Percentiles rank a stretch among this genome's conserved stretches.
phyloP scores from a whole-genome alignment of 1,140 invertebrate species.

The Helicoverpa armigera region DNA sequence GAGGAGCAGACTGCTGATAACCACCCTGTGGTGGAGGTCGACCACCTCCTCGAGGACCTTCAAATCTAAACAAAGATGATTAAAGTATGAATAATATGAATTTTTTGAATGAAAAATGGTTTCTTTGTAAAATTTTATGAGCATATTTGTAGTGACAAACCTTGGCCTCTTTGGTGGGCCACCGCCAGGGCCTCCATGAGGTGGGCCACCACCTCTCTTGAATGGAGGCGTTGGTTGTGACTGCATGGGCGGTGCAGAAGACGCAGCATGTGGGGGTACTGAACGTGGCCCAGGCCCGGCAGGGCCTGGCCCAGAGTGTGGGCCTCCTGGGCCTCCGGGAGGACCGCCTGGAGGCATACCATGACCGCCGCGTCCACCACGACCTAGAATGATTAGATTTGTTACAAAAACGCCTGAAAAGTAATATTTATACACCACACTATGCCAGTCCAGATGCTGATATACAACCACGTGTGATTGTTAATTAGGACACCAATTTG shows the following conservation, averaged over 20 bases:
- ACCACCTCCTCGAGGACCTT: constrained; percentile 72
- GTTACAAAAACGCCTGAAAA: not conserved
- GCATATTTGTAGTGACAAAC: not conserved
- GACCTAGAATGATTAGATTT: constrained; percentile 53
- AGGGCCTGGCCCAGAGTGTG: constrained; percentile 50
- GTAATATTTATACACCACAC: no score
- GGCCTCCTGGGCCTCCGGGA: constrained; percentile 50
- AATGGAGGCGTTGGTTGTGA: constrained; percentile 59
- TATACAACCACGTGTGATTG: no score
- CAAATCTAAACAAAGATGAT: constrained; percentile 63
- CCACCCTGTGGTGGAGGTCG: constrained; percentile 60
- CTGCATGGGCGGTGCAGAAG: constrained; percentile 57
- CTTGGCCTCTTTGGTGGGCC: constrained; percentile 73
- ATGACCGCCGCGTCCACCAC: constrained; percentile 70
- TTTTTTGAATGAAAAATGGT: no score
- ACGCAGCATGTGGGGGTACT: constrained; percentile 49
- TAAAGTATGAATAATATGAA: no score
- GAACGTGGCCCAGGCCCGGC: constrained; percentile 28
- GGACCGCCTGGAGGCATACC: constrained; percentile 56
- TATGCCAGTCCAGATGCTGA: no score
- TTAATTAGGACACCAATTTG: no score
- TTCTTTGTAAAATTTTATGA: no score
- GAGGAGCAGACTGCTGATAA: constrained; percentile 65
- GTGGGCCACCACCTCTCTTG: constrained; percentile 75
- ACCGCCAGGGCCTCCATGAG: constrained; percentile 72